phyloP scores from a whole-genome alignment of 64 coral and sea anemone genomes.

The Platygyra sinensis region DNA sequence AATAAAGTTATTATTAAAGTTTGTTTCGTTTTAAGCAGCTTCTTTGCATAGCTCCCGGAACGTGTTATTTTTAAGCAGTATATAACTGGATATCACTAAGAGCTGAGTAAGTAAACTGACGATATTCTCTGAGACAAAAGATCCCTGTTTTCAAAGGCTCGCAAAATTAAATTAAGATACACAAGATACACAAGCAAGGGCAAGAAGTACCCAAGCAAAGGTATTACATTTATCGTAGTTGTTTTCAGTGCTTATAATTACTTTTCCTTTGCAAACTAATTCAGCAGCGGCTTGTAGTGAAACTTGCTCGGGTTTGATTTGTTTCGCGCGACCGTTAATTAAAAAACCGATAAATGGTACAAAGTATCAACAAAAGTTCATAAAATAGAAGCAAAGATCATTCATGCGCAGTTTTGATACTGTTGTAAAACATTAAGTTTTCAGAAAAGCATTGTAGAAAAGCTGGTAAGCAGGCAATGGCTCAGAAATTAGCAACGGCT shows the following conservation, averaged over 20 bases:
- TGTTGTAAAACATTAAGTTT: not conserved
- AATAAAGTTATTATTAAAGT: too few species aligned
- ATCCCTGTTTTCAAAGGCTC: too few species aligned
- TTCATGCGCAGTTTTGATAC: not conserved
- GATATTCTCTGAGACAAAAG: too few species aligned
- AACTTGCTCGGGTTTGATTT: not conserved
- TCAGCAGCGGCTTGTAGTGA: not conserved
- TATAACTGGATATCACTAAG: too few species aligned
- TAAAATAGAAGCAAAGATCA: not conserved
- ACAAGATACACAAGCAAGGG: not conserved
- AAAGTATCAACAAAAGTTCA: not conserved
- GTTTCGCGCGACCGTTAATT: not conserved
- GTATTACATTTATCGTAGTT: not conserved
- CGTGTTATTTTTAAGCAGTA: too few species aligned
- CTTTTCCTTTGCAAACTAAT: constrained; percentile 1
- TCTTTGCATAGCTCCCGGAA: too few species aligned
- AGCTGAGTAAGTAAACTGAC: too few species aligned
- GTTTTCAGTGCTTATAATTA: not conserved
- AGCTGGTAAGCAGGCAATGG: not conserved
- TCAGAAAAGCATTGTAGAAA: not conserved
- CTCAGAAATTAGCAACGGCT: not conserved
- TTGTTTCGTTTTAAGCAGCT: too few species aligned
- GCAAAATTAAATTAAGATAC: too few species aligned
- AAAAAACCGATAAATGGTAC: not conserved
- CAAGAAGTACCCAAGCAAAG: not conserved